These are phyloP conservation scores for Phrynosoma blainvillii DNA, from an alignment of 2,113 vertebrate genomes.

Conservation along the genomic window DNA sequence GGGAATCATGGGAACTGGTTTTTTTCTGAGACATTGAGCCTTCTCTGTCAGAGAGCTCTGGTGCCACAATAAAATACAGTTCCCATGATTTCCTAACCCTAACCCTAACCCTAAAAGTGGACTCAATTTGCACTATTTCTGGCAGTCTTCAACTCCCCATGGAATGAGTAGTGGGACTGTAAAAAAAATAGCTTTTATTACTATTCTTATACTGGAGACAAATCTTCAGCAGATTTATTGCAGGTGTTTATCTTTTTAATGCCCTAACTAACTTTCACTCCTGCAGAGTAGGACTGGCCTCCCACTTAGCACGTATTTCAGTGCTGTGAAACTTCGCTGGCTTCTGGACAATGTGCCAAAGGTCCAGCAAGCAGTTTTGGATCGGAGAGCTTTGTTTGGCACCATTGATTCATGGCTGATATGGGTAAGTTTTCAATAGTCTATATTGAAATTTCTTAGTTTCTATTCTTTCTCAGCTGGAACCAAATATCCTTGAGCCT, in stretches of 20 bases:
- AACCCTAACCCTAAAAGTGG: no score
- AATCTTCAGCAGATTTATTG: not conserved
- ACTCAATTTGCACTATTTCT: no score
- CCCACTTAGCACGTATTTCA: constrained; percentile 98
- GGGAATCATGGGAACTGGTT: no score
- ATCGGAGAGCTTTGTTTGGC: constrained; percentile 88
- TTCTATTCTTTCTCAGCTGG: not conserved
- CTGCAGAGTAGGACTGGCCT: constrained; percentile 92
- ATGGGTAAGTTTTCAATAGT: constrained; percentile 83
- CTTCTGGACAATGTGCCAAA: constrained; percentile 90
- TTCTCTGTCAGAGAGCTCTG: no score
- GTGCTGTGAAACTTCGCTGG: constrained; percentile 96
- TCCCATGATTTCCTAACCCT: no score
- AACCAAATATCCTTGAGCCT: not conserved
- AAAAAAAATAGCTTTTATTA: not conserved
- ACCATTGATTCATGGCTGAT: constrained; percentile 98
- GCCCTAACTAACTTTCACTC: constrained; percentile 27
- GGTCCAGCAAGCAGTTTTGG: constrained; percentile 80
- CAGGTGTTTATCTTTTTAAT: constrained; percentile 1
- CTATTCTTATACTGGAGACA: not conserved
- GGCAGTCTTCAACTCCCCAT: no score
- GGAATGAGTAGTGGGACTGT: not conserved
- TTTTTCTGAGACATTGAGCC: no score
- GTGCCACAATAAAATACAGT: no score
- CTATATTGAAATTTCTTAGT: not conserved